These are phyloP conservation scores for Lasioglossum vierecki DNA, from an alignment of 2,888 invertebrate species.

Conservation along the genomic window DNA sequence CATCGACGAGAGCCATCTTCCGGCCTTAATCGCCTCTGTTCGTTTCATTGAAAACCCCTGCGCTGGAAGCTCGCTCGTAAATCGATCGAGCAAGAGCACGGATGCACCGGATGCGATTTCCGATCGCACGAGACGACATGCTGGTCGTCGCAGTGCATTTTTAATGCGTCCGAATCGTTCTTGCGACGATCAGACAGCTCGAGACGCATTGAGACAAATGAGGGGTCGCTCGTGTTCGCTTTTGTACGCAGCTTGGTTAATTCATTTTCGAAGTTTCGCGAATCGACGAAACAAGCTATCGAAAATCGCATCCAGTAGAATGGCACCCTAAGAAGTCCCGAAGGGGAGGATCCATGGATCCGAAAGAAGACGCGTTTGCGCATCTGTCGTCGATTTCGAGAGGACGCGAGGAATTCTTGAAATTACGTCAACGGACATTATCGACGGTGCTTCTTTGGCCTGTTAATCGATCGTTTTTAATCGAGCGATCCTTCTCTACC, in stretches of 20 bases:
- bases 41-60: background rate
- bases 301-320: background rate
- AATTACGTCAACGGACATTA: constrained; percentile 19
- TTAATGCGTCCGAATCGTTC: background rate
- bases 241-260: background rate
- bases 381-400: background rate
- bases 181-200: background rate
- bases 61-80: constrained; percentile 1
- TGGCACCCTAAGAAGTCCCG: background rate
- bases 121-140: background rate
- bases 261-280: background rate
- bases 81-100: background rate
- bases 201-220: background rate
- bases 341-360: background rate
- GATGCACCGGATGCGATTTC: background rate
- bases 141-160: background rate
- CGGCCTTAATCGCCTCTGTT: background rate
- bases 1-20: constrained; percentile 2
- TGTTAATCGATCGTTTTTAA: constrained; percentile 23
- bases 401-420: background rate
- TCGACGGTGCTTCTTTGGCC: background rate
- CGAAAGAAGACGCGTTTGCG: background rate
- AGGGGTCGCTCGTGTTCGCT: background rate
- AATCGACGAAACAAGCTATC: background rate
- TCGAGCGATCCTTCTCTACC: background rate